Base-by-base conservation (phyloP, 2,113 vertebrate genomes). In the Larimichthys polyactis region DNA sequence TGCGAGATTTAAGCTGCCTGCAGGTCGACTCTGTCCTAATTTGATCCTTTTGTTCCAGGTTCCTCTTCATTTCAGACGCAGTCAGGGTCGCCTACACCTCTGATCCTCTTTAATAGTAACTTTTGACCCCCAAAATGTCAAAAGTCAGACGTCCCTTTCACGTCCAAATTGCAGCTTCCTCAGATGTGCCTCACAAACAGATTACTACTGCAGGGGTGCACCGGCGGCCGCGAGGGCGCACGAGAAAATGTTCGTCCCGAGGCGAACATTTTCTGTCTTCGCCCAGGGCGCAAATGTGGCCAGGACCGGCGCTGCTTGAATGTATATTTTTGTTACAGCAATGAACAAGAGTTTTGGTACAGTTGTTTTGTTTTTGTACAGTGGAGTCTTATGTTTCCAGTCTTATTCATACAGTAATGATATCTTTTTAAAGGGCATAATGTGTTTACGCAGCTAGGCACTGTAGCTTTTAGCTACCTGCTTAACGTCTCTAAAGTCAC, bases 1-100 rank as follows among this genome's bases (percentile, higher is more conserved):
- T 32, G 20, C 2, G 11, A 24, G 2, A 36, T 71, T 62, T 4
- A 32, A n/a, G 22, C 5, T 49, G 65, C 24, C 16, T 2, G 9
- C 71, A 19, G 36, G 2, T 40, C 36, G 7, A 40, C 36, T 40
- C 36, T 62, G 2, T 36, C 2, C 20, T 87, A 67, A 86, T 71
- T 19, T n/a, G 8, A 78, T 51, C 17, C 54, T 29, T 87, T 63
- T 83, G 48, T 90, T 90, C 27, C 89, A 96, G 95, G 43, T 92
- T 75, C 67, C 85, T 58, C 63, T 54, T 8, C 86, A 83, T 10
- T 70, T 8, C 71, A 89, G 91, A 51, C 89, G 92, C 51, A 93
- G 92, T 74, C 81, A 74, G 57, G 94, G 93, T 9, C 87, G 83
- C 32, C 80, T 84, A 19, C 89, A 91, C 64, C 27, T 91, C 20